Conservation (phyloP, 2,888 invertebrate species). For the Drosophila longiperda region DNA sequence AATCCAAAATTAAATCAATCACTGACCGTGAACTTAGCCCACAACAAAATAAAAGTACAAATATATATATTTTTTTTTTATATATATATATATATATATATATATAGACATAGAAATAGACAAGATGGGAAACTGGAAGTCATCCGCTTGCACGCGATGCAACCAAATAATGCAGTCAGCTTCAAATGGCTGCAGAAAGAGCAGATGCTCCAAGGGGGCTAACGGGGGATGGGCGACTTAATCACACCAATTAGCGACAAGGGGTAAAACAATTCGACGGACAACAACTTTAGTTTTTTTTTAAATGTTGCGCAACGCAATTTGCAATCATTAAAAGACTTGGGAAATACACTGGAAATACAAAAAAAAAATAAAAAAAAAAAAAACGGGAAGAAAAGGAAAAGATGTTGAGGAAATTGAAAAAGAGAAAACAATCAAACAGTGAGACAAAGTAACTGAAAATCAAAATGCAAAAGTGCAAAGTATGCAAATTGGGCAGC, state of each 20-base stretch:
- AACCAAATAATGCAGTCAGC: conserved; percentile 21
- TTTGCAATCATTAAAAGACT: conserved; percentile 34
- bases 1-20: conserved; percentile 71
- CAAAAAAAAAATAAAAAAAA: not conserved
- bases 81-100: not conserved
- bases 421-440: conserved; percentile 24
- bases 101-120: not conserved
- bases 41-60: not conserved
- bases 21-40: conserved; percentile 71
- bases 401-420: conserved; percentile 29
- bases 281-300: conserved; percentile 17
- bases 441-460: conserved; percentile 21
- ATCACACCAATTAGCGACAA: conserved; percentile 21
- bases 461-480: conserved; percentile 16
- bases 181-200: conserved; percentile 20
- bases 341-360: conserved; percentile 5
- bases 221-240: not conserved
- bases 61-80: no score
- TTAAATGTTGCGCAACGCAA: conserved; percentile 24
- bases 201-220: conserved; percentile 13
- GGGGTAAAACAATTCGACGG: not conserved
- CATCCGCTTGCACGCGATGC: conserved; percentile 20
- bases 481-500: conserved; percentile 52
- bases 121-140: conserved; percentile 9
- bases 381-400: conserved; percentile 1